Percentiles rank a stretch among this genome's conserved stretches.
phyloP scores from a whole-genome alignment of 1,140 invertebrate genomes.

The Saccostrea echinata region DNA sequence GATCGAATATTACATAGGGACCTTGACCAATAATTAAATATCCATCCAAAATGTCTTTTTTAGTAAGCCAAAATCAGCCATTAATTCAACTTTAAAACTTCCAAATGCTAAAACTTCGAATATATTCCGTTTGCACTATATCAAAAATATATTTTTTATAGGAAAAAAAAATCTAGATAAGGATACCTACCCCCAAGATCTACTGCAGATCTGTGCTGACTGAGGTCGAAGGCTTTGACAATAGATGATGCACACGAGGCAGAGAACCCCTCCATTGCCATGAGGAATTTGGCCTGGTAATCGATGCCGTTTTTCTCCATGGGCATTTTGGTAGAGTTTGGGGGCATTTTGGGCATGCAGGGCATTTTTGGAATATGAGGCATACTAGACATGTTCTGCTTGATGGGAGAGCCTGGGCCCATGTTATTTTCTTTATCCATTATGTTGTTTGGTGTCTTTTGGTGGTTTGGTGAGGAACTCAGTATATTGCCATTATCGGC shows the following conservation, averaged over 20 bases:
- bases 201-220: slow-evolving; percentile 59
- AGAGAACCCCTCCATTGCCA: slow-evolving; percentile 61
- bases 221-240: slow-evolving; percentile 64
- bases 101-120: background rate
- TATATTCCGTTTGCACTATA: background rate
- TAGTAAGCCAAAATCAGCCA: background rate
- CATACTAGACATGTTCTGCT: slow-evolving; percentile 27
- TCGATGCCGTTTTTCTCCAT: slow-evolving; percentile 48
- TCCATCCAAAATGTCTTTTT: no score
- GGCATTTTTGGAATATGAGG: slow-evolving; percentile 44
- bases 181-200: slow-evolving; percentile 62
- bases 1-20: no score
- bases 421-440: slow-evolving; percentile 42
- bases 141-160: no score
- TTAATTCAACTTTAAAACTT: background rate
- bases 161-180: background rate
- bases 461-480: slow-evolving; percentile 13
- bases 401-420: background rate
- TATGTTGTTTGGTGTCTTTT: slow-evolving; percentile 31
- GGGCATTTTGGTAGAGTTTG: slow-evolving; percentile 30
- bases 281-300: slow-evolving; percentile 56
- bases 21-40: no score
- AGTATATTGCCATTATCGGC: slow-evolving; percentile 31
- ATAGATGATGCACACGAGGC: slow-evolving; percentile 56
- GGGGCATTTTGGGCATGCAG: slow-evolving; percentile 38